Evolutionary conservation across 2,113 vertebrate species (phyloP), one percentile per base, ranked within the genome.

Genomic region (Datnioides undecimradiatus): DNA sequence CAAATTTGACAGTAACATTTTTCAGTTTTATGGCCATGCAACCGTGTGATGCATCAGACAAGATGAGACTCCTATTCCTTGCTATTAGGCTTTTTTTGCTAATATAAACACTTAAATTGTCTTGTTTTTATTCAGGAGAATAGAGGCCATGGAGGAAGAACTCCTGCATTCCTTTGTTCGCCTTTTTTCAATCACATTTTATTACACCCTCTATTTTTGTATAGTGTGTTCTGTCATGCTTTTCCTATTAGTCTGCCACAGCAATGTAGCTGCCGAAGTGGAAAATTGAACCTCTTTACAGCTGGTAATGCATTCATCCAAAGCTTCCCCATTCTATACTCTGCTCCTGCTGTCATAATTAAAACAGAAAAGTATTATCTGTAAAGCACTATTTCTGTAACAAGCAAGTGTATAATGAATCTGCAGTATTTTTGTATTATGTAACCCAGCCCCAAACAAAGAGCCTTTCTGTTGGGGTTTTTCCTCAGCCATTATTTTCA

Each of bases 361-460:
- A 54, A 45, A 79, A 68, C 66, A 83, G 33, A 57, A 83, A 70
- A 73, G 46, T 85, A 77, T 82, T 87, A 79, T 75, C 74, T 79
- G 70, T 85, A 72, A 80, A 87, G 54, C n/a, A 59, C 73, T 82
- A 79, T 87, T 90, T 88, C 66, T 84, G 79, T 82, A 74, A 76
- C 58, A 33, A 71, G 33, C 5, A 43, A 55, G 25, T 88, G 36
- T 79, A 38, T 63, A 83, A 90, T 90, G 48, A 77, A 76, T 82
- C 65, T 90, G 80, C 83, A 80, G 74, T 80, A 80, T 83, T 88
- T 86, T 83, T 79, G 49, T 82, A 58, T 91, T 87, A 89, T 79
- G 41, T 88, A 91, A 90, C 79, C 45, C n/a, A n/a, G n/a, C n/a
- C 8, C 29, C 14, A 51, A 85, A 91, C 86, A 91, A 91, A 87